These are phyloP conservation scores for Sebastes vulpes DNA, from an alignment of 2,797 vertebrate genomes.

Conservation along the genomic window DNA sequence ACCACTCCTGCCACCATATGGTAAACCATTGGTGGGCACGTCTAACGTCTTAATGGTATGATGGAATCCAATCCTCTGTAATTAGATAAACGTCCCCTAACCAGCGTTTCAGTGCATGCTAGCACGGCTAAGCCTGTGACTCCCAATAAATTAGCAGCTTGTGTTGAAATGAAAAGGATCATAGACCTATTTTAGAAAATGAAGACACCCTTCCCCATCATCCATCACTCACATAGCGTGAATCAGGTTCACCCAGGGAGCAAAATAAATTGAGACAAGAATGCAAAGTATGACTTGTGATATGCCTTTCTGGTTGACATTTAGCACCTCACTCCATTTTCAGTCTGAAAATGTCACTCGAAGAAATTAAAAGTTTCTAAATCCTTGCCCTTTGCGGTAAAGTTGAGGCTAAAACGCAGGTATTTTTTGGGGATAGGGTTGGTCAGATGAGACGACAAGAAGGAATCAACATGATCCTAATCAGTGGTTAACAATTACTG, in stretches of 20 bases:
- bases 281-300: slow-evolving; percentile 38
- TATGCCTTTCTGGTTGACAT: slow-evolving; percentile 55
- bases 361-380: slow-evolving; percentile 50
- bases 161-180: slow-evolving; percentile 61
- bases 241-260: slow-evolving; percentile 31
- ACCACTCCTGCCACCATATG: slow-evolving; percentile 39
- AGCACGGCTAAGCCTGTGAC: slow-evolving; percentile 30
- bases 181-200: slow-evolving; percentile 41
- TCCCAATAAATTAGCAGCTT: slow-evolving; percentile 65
- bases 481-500: neutral
- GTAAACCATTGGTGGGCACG: slow-evolving; percentile 45
- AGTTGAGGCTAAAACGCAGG: neutral
- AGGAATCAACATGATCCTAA: neutral
- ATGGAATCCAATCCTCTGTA: slow-evolving; percentile 51
- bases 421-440: neutral
- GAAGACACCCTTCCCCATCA: slow-evolving; percentile 25
- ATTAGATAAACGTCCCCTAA: slow-evolving; percentile 61
- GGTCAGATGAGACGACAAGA: neutral
- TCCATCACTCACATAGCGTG: slow-evolving; percentile 31
- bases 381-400: slow-evolving; percentile 17
- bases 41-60: slow-evolving; percentile 48
- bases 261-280: slow-evolving; percentile 44
- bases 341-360: slow-evolving; percentile 62
- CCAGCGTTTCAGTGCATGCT: slow-evolving; percentile 27
- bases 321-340: slow-evolving; percentile 43